These are phyloP conservation scores for Eulemur rufifrons DNA, from an alignment of 2,113 vertebrate genomes.

Conservation along the genomic window DNA sequence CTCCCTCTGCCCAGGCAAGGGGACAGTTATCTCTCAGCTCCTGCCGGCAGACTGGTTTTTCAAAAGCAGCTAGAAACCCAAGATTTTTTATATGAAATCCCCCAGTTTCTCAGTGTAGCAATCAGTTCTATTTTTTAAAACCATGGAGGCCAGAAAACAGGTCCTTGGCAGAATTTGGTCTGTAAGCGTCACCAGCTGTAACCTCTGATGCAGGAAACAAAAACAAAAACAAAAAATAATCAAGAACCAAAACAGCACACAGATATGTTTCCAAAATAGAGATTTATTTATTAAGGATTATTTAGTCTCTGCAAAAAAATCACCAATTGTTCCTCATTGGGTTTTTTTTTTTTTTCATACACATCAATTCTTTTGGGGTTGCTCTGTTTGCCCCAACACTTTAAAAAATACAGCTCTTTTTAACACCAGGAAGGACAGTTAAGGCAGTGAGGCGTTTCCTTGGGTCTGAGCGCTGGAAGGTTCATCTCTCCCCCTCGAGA, in stretches of 20 bases:
- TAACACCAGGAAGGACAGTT: constrained; percentile 43
- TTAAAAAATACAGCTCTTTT: constrained; percentile 61
- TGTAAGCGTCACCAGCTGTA: neutral
- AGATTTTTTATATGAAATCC: neutral
- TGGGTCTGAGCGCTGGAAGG: neutral
- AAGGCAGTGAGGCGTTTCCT: constrained; percentile 67
- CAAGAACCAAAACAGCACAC: neutral
- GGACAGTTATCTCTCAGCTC: neutral
- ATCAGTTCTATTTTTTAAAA: constrained; percentile 11
- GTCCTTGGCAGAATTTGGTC: neutral
- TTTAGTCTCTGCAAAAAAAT: constrained; percentile 73
- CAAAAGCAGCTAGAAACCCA: neutral
- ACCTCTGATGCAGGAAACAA: neutral
- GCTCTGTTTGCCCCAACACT: constrained; percentile 6
- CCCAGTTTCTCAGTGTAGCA: neutral
- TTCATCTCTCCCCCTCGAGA: neutral
- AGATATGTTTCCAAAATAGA: constrained; percentile 76
- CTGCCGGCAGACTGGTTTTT: neutral
- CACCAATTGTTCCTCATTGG: constrained; percentile 65
- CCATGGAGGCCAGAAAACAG: neutral
- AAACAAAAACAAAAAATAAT: neutral
- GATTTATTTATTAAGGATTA: constrained; percentile 75
- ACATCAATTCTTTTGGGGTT: constrained; percentile 43
- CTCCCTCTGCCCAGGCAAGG: neutral
- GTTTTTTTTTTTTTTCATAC: constrained; percentile 23